Evolutionary conservation across 1,140 invertebrate genomes (phyloP), one percentile per base, ranked within the genome.

Genomic region (Chironomus tepperi): DNA sequence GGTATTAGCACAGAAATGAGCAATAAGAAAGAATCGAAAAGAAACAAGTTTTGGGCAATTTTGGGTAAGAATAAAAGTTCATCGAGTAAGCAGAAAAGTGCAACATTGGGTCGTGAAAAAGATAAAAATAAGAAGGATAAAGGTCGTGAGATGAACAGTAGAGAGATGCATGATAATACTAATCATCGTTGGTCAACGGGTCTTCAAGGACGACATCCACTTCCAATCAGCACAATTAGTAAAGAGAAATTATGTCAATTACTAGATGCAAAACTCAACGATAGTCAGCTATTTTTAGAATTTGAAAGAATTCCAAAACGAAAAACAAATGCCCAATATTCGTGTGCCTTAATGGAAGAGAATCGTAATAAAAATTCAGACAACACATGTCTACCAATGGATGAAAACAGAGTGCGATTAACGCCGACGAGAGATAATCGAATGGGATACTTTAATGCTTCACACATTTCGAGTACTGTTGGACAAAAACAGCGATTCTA

Each of bases 361-460:
- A 82, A 82, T 74, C 79, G 78, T n/a, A 75, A 74, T 6, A 81
- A 81, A 75, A 82, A 82, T 75, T 77, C 79, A 57, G 81, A 82
- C 80, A 89, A 92, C 77, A 90, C 95, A 47, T 84, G 83, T 80
- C 82, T 96, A 43, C 95, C 95, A 1, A 96, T 96, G 81, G 94
- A 96, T 80, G 91, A 94, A 77, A 95, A 94, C 79, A 80, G 93
- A 57, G 90, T 96, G 42, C 84, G 90, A 73, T 81, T 97, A 3
- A 88, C 87, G 19, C 91, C 93, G 5, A 87, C 88, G 2, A 90
- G 90, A 80, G 87, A 89, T 75, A 96, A 96, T 83, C 89, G 89
- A 73, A 87, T 87, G 79, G 95, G 94, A 7, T 96, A 96, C 78
- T 92, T 96, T 67, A 96, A 97, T 85, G 94, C 93, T 3, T 95